Conservation (phyloP, 2,797 vertebrate genomes). For the Anguilla megastoma region DNA sequence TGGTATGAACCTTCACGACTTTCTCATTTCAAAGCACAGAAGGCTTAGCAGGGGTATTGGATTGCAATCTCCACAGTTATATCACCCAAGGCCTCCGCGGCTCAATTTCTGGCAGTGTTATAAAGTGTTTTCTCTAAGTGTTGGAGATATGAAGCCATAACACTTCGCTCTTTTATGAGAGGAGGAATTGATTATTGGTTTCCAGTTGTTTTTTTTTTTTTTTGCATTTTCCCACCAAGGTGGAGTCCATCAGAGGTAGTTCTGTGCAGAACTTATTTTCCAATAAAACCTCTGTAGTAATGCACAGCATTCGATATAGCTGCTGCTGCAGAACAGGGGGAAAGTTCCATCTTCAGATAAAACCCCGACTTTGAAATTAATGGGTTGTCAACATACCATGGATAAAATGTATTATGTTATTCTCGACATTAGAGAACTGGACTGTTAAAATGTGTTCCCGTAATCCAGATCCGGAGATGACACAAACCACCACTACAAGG, state of each 20-base stretch:
- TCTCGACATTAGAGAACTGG: not conserved
- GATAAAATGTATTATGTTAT: not conserved
- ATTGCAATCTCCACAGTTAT: conserved; percentile 63
- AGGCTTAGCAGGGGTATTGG: conserved; percentile 56
- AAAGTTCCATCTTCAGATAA: not conserved
- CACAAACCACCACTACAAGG: not conserved
- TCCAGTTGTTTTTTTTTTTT: not conserved
- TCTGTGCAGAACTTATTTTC: not conserved
- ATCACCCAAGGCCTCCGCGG: conserved; percentile 39
- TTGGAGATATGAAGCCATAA: conserved; percentile 35
- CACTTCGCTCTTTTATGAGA: conserved; percentile 27
- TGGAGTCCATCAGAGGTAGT: not conserved
- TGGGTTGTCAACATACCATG: not conserved
- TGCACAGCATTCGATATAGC: not conserved
- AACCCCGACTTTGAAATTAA: not conserved
- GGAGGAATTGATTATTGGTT: conserved; percentile 30
- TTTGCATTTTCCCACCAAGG: not conserved
- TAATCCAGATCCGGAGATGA: not conserved
- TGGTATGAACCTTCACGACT: conserved; percentile 58
- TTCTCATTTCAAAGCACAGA: conserved; percentile 53
- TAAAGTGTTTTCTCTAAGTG: conserved; percentile 45
- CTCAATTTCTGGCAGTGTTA: conserved; percentile 51
- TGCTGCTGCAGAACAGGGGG: not conserved
- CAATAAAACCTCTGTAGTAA: not conserved
- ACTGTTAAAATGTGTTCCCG: not conserved